These are phyloP conservation scores for Kryptolebias marmoratus DNA, from an alignment of 2,113 vertebrate species.

Conservation along the genomic window DNA sequence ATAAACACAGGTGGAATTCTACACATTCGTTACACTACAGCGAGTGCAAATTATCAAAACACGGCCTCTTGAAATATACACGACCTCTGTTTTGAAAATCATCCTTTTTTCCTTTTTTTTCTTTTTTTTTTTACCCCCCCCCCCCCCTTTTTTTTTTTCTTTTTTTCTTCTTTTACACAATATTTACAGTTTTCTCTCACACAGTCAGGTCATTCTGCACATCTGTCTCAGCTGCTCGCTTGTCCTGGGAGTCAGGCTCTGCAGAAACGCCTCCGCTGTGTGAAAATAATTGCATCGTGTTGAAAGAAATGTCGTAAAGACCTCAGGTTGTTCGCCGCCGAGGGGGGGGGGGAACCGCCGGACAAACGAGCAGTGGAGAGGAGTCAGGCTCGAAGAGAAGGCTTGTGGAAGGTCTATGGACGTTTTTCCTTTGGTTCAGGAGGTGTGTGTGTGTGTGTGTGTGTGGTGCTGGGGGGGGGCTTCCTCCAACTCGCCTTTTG, in stretches of 20 bases:
- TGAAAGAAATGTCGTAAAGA: constrained; percentile 10
- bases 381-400: constrained; percentile 64
- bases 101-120: constrained; percentile 41
- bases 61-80: constrained; percentile 92
- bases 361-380: constrained; percentile 53
- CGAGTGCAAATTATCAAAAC: constrained; percentile 98
- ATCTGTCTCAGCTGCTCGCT: constrained; percentile 60
- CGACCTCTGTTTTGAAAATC: constrained; percentile 86
- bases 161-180: constrained; percentile 79
- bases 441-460: background rate
- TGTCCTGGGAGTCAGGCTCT: constrained; percentile 60
- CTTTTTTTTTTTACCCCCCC: background rate
- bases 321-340: background rate
- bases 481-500: constrained; percentile 59
- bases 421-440: constrained; percentile 77
- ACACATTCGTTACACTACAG: constrained; percentile 98
- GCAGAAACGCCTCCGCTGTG: constrained; percentile 41
- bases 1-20: constrained; percentile 93
- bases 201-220: constrained; percentile 90
- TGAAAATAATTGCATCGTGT: constrained; percentile 1
- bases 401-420: constrained; percentile 75
- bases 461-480: constrained; percentile 3
- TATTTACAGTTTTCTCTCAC: constrained; percentile 93
- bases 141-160: background rate
- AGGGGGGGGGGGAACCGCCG: constrained; percentile 31